Conservation (phyloP, 2,113 vertebrate species). For the Corapipo altera region DNA sequence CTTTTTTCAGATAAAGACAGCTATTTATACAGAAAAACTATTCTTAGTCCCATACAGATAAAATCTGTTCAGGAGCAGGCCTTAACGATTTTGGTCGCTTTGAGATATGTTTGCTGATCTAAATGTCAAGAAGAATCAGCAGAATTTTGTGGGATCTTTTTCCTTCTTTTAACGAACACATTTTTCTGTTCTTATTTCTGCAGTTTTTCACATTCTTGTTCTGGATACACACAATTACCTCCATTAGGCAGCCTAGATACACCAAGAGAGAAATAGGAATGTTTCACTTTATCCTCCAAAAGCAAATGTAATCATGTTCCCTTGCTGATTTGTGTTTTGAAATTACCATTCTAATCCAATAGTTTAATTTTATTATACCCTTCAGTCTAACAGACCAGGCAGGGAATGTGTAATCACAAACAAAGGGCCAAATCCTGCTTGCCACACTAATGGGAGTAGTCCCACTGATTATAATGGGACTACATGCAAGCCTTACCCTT, state of each 20-base stretch:
- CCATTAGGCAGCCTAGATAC: slow-evolving; percentile 42
- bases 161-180: background rate
- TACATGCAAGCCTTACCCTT: slow-evolving; percentile 33
- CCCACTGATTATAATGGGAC: slow-evolving; percentile 46
- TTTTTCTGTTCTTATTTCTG: background rate
- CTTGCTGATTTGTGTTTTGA: slow-evolving; percentile 68
- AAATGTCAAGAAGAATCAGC: background rate
- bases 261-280: slow-evolving; percentile 54
- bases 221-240: slow-evolving; percentile 22
- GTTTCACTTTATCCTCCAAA: slow-evolving; percentile 51
- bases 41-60: background rate
- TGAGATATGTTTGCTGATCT: background rate
- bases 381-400: slow-evolving; percentile 64
- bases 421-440: slow-evolving; percentile 58
- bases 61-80: background rate
- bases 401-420: slow-evolving; percentile 65
- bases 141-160: background rate
- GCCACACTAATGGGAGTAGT: slow-evolving; percentile 49
- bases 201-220: slow-evolving; percentile 2
- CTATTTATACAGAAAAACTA: background rate
- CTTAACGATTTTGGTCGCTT: background rate
- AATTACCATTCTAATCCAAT: slow-evolving; percentile 76
- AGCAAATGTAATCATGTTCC: slow-evolving; percentile 67
- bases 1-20: background rate
- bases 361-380: slow-evolving; percentile 74